A percentile compares a stretch with the other conserved stretches of the same genome.
These are phyloP conservation scores for Phrixothrix hirtus DNA, from an alignment of 2,888 invertebrate species.

Conservation along the genomic window DNA sequence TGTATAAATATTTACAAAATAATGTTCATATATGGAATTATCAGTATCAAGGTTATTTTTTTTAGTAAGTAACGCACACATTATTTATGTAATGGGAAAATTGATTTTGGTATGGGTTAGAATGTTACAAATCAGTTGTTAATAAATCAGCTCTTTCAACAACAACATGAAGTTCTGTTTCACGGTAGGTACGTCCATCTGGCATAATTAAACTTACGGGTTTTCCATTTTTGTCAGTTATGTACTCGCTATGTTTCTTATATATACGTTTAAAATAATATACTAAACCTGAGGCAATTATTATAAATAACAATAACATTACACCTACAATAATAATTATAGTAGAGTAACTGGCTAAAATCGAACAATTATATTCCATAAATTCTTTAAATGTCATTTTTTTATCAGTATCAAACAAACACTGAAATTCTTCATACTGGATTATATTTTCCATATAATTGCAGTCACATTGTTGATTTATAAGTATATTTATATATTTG, in stretches of 20 bases:
- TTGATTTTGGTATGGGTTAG: no score
- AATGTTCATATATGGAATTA: no score
- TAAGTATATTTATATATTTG: slow-evolving; percentile 62
- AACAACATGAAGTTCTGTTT: slow-evolving; percentile 85
- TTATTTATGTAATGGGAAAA: no score
- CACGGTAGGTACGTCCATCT: slow-evolving; percentile 79
- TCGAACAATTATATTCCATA: slow-evolving; percentile 45
- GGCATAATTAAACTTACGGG: slow-evolving; percentile 73
- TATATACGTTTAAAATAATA: slow-evolving; percentile 54
- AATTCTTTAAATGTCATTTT: slow-evolving; percentile 45
- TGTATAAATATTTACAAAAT: no score
- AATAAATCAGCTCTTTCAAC: slow-evolving; percentile 82
- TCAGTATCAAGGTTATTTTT: no score
- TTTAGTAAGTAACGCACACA: no score
- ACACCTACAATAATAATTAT: slow-evolving; percentile 54
- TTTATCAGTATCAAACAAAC: slow-evolving; percentile 39
- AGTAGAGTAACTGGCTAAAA: slow-evolving; percentile 45
- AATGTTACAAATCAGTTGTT: slow-evolving; percentile 71
- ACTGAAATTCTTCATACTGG: slow-evolving; percentile 47
- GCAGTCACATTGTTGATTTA: slow-evolving; percentile 67
- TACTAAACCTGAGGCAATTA: slow-evolving; percentile 51
- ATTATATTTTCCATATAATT: slow-evolving; percentile 35
- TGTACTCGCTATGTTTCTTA: slow-evolving; percentile 53
- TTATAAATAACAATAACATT: slow-evolving; percentile 56
- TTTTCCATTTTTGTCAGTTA: slow-evolving; percentile 61